Evolutionary conservation across 2,113 vertebrate species (phyloP), one percentile per base, ranked within the genome.

Genomic region (Anas platyrhynchos): DNA sequence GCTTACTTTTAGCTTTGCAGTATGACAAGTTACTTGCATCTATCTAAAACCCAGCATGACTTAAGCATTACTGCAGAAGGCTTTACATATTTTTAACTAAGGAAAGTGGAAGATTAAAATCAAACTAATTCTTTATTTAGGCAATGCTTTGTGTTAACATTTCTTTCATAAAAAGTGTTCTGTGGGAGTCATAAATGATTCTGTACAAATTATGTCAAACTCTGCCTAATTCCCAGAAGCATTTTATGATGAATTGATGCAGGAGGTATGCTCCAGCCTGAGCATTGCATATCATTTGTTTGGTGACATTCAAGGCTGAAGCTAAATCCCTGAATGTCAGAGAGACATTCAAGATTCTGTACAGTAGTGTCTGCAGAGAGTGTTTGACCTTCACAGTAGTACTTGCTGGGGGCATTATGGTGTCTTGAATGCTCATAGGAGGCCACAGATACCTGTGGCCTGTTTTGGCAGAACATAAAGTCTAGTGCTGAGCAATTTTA

Each of bases 381-480:
- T 46, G 23, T 88, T 96, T 96, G 92, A 95, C 95, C 95, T 96
- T 97, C 93, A 82, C 46, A 58, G 2, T 2, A 3, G 38, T 66
- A 72, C 69, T 96, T 96, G 93, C 96, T 97, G 71, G 96, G 93
- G 94, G 90, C 93, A 69, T 82, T 82, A 66, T 73, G 68, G 38
- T 95, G 80, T 92, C 59, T 52, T 62, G 81, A 91, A 96, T 91
- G 66, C 94, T 92, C 93, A 94, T 3, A 92, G 88, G 83, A 90
- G 62, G 48, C 52, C 69, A 81, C 43, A 22, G 38, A 68, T 73
- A 96, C 66, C 83, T 81, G 27, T 89, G 87, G 78, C 62, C 77
- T 61, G 21, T 86, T 93, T 94, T 72, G 77, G 74, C 48, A 95
- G 83, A 94, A 68, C 76, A 34, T 43, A 58, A 95, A 86, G 77